These are phyloP conservation scores for Graphium colonna DNA, from an alignment of 2,888 invertebrate genomes.

Conservation along the genomic window DNA sequence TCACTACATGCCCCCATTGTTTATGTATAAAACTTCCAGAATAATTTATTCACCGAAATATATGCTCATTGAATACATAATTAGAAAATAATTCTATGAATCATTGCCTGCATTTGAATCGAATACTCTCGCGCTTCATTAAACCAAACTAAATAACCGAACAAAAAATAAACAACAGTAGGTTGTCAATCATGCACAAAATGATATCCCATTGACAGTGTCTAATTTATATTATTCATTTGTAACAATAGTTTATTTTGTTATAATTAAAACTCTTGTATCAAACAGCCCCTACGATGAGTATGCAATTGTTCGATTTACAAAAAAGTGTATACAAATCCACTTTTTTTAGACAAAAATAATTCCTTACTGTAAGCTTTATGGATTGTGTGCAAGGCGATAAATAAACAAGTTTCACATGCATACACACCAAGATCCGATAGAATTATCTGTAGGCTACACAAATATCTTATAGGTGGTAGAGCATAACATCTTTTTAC, in stretches of 20 bases:
- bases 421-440: too few relatives aligned
- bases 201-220: conserved; percentile 44
- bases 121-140: conserved; percentile 3
- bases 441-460: too few relatives aligned
- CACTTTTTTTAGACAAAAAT: too few relatives aligned
- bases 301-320: conserved; percentile 26
- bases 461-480: too few relatives aligned
- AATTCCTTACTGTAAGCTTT: too few relatives aligned
- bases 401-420: too few relatives aligned
- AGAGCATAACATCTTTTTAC: too few relatives aligned
- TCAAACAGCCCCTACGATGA: conserved; percentile 35
- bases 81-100: not conserved
- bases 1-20: too few relatives aligned
- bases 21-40: too few relatives aligned
- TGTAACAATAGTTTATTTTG: conserved; percentile 30
- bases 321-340: too few relatives aligned
- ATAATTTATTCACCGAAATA: too few relatives aligned
- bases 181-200: conserved; percentile 40
- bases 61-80: not conserved
- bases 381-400: too few relatives aligned
- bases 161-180: not conserved
- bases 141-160: not conserved
- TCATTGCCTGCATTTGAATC: not conserved
- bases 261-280: conserved; percentile 44
- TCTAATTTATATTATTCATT: conserved; percentile 52